Conservation (phyloP, 2,797 vertebrate species). For the Ataeniobius toweri region DNA sequence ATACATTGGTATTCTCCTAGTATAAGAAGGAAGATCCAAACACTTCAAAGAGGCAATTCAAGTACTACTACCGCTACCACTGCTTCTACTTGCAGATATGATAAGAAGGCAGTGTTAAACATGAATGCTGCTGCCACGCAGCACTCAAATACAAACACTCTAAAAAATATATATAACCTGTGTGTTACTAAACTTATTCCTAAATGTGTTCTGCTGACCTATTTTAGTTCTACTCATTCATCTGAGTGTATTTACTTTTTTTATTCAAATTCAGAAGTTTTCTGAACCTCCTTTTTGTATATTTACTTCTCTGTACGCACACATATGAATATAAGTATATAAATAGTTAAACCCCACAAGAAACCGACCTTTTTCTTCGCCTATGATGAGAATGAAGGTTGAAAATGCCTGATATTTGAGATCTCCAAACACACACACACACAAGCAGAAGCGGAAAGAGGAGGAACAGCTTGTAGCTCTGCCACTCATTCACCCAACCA, state of each 20-base stretch:
- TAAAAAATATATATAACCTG: slow-evolving; percentile 29
- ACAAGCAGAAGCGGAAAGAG: slow-evolving; percentile 48
- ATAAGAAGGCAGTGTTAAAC: slow-evolving; percentile 50
- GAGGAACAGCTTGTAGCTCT: slow-evolving; percentile 68
- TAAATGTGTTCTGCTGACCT: slow-evolving; percentile 63
- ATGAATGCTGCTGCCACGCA: slow-evolving; percentile 32
- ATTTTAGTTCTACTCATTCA: slow-evolving; percentile 61
- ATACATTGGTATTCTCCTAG: slow-evolving; percentile 70
- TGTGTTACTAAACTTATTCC: slow-evolving; percentile 47
- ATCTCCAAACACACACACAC: slow-evolving; percentile 36
- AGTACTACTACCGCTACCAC: slow-evolving; percentile 55
- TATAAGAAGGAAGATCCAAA: slow-evolving; percentile 56
- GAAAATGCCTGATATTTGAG: slow-evolving; percentile 45
- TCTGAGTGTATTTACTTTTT: slow-evolving; percentile 37
- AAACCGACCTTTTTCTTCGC: not conserved
- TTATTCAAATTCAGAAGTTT: slow-evolving; percentile 38
- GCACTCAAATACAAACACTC: slow-evolving; percentile 44
- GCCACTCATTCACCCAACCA: slow-evolving; percentile 66
- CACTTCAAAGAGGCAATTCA: slow-evolving; percentile 72
- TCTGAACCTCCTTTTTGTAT: slow-evolving; percentile 29
- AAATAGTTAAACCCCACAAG: slow-evolving; percentile 1
- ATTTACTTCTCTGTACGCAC: slow-evolving; percentile 15
- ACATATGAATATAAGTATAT: not conserved
- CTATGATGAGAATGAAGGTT: slow-evolving; percentile 10
- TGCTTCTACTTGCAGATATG: slow-evolving; percentile 46